Base-by-base conservation (phyloP, 1,140 invertebrate species). In the Conus ventricosus region DNA sequence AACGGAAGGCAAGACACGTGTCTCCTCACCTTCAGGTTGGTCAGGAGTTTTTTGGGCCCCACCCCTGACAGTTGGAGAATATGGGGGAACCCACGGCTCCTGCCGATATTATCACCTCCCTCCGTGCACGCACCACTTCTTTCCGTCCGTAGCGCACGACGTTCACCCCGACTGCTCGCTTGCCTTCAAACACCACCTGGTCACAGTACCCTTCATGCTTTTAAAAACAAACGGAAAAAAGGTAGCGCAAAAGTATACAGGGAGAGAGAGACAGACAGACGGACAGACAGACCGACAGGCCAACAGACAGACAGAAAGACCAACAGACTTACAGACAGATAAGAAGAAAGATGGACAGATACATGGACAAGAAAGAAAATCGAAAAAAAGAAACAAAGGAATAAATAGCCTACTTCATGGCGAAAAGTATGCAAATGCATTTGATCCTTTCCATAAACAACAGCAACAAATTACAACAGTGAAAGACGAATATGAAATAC, bases 61-160 rank as follows among this genome's bases (percentile, higher is more conserved):
- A 99, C 96, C 0, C 98, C 98, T 1, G 98, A 98, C 0, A 99
- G 94, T 97, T 99, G 98, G 5, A 99, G 94, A 0, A 99, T 92
- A 90, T 99, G 98, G 0, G 98, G 0, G 98, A 97, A 92, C 98
- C 98, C 0, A 99, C 96, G 0, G 98, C 96, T 1, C 98, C 98
- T 0, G 96, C 97, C 0, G 93, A 92, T 20, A 98, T 88, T 75
- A 98, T 97, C 0, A 99, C 97, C 95, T 99, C 98, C 92, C 97
- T 98, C 17, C 95, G 96, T 0, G 97, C 97, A 86, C 95, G 93
- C 15, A 97, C 96, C 87, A 95, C 96, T 82, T 96, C 95, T 88
- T 94, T 95, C 23, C 91, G 95, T 4, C 94, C 94, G 84, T 94
- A 91, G 15, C 93, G 88, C n/a, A 91, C 51, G 78, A 92, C 94